Percentiles rank a stretch among this genome's conserved stretches.
Evolutionary conservation across 2,113 vertebrate species (phyloP).

Genomic region (Antechinus stuartii): DNA sequence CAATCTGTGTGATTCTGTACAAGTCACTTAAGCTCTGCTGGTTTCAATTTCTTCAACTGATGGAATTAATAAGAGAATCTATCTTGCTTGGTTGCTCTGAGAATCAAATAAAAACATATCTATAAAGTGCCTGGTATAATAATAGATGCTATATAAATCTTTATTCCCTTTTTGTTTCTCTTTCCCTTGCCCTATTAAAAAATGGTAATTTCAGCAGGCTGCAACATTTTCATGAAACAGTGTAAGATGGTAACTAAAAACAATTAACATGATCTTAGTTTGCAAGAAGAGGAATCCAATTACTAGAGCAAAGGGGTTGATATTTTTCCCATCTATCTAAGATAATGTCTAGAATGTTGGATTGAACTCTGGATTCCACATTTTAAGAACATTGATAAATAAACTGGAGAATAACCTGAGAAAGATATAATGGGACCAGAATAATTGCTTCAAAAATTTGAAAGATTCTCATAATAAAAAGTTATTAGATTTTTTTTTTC

Average conservation of each 20-base stretch:
- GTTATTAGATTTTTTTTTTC: not conserved
- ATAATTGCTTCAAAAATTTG: not conserved
- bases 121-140: not conserved
- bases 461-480: not conserved
- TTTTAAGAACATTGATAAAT: not conserved
- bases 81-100: not conserved
- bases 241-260: not conserved
- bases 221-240: not conserved
- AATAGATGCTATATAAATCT: not conserved
- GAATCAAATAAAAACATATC: not conserved
- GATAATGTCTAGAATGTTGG: not conserved
- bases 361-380: not conserved
- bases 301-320: not conserved
- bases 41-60: not conserved
- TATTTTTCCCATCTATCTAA: not conserved
- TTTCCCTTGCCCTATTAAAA: not conserved
- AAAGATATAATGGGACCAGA: not conserved
- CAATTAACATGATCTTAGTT: not conserved
- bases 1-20: not conserved
- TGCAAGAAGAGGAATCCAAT: not conserved
- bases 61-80: not conserved
- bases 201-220: not conserved
- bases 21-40: not conserved
- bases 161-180: not conserved
- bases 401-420: not conserved